These are phyloP conservation scores for Notothenia rossii DNA, from an alignment of 2,113 vertebrate genomes.

Conservation along the genomic window DNA sequence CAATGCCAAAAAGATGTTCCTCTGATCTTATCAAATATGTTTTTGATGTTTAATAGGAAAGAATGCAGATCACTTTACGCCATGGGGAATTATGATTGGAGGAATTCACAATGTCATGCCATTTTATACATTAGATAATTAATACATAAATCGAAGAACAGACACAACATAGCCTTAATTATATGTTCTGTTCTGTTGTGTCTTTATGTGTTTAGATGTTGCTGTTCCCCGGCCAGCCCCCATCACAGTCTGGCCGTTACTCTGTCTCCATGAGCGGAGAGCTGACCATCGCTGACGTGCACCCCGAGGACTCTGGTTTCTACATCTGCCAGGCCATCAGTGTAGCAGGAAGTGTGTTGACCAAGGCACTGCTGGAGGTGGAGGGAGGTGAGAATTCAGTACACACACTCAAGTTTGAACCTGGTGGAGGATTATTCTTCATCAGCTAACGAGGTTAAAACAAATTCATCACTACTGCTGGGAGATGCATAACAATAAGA, in stretches of 20 bases:
- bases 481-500: constrained; percentile 44
- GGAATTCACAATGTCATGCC: neutral
- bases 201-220: constrained; percentile 86
- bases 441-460: constrained; percentile 61
- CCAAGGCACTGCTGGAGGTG: constrained; percentile 96
- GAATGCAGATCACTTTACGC: neutral
- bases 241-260: constrained; percentile 93
- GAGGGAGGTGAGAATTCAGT: constrained; percentile 88
- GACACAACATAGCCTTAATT: neutral
- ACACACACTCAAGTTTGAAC: neutral
- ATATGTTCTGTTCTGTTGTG: neutral
- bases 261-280: constrained; percentile 96
- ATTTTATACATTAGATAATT: neutral
- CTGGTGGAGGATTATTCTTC: constrained; percentile 24
- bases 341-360: constrained; percentile 95
- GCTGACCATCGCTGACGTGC: constrained; percentile 92
- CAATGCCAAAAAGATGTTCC: neutral
- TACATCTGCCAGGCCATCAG: constrained; percentile 99
- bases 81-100: neutral
- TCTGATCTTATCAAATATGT: neutral
- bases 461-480: constrained; percentile 57
- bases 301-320: constrained; percentile 94
- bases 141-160: neutral
- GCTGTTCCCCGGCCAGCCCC: constrained; percentile 95
- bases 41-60: neutral